Conservation (phyloP, 2,113 vertebrate species). For the Camarhynchus parvulus region DNA sequence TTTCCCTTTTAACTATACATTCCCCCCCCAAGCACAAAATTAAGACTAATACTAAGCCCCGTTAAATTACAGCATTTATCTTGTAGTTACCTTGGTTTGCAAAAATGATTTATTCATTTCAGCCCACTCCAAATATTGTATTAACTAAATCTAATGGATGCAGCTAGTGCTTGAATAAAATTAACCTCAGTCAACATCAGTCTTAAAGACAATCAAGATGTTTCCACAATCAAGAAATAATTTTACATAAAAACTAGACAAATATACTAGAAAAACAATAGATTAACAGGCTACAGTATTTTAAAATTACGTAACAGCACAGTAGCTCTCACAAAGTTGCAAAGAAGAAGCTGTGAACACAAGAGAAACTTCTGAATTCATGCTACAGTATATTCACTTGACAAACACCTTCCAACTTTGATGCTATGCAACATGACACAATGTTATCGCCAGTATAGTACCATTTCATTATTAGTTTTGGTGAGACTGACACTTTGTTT, state of each 20-base stretch:
- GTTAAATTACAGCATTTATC: neutral
- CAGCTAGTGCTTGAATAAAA: neutral
- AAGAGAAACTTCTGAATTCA: neutral
- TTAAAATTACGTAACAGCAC: neutral
- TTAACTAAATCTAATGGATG: neutral
- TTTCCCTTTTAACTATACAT: neutral
- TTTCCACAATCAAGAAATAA: neutral
- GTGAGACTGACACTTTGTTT: neutral
- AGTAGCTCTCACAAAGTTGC: neutral
- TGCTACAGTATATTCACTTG: neutral
- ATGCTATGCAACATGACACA: neutral
- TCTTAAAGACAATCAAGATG: neutral
- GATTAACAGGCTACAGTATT: neutral
- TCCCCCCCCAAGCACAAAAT: neutral
- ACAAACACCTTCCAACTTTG: neutral
- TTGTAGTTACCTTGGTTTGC: neutral
- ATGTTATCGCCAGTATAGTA: neutral
- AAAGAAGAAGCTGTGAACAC: neutral
- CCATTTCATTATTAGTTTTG: neutral
- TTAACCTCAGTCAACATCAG: neutral
- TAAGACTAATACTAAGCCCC: neutral
- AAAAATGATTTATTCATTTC: neutral
- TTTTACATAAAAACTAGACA: neutral
- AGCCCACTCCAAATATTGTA: neutral
- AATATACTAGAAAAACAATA: neutral